phyloP scores from a whole-genome alignment of 1,140 invertebrate species.

The Parapsyche elsis region DNA sequence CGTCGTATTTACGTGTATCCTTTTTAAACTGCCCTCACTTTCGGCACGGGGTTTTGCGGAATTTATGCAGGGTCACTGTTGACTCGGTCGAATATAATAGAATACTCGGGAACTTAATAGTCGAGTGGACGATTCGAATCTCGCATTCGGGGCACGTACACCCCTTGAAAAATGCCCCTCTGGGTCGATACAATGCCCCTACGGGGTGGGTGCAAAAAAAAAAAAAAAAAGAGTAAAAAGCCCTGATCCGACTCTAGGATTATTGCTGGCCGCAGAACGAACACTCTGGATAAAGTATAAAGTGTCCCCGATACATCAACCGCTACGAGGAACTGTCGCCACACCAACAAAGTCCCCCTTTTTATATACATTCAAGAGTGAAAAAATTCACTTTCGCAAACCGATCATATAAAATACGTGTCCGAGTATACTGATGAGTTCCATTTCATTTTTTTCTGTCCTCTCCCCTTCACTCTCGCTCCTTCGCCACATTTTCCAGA shows the following conservation, averaged over 20 bases:
- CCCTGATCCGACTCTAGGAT: neutral
- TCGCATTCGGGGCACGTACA: constrained; percentile 49
- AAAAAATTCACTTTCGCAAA: too few species aligned
- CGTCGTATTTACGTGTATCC: constrained; percentile 51
- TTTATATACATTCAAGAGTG: neutral
- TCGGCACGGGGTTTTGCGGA: neutral
- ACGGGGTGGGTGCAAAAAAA: neutral
- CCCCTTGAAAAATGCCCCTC: constrained; percentile 32
- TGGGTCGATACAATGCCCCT: neutral
- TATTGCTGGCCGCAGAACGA: neutral
- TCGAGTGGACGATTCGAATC: constrained; percentile 50
- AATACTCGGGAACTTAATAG: constrained; percentile 55
- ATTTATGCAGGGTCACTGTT: constrained; percentile 53
- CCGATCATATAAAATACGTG: too few species aligned
- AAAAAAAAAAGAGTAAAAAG: too few species aligned
- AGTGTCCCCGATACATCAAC: neutral
- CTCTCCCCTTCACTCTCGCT: too few species aligned
- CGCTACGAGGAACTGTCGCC: neutral
- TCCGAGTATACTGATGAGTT: too few species aligned
- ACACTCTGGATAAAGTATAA: neutral
- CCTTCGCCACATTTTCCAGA: too few species aligned
- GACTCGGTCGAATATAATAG: constrained; percentile 55
- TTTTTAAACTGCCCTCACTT: constrained; percentile 32
- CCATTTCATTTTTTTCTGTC: too few species aligned
- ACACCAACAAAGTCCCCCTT: neutral